These are phyloP conservation scores for Diorhabda elongata DNA, from an alignment of 1,140 invertebrate genomes.

Conservation along the genomic window DNA sequence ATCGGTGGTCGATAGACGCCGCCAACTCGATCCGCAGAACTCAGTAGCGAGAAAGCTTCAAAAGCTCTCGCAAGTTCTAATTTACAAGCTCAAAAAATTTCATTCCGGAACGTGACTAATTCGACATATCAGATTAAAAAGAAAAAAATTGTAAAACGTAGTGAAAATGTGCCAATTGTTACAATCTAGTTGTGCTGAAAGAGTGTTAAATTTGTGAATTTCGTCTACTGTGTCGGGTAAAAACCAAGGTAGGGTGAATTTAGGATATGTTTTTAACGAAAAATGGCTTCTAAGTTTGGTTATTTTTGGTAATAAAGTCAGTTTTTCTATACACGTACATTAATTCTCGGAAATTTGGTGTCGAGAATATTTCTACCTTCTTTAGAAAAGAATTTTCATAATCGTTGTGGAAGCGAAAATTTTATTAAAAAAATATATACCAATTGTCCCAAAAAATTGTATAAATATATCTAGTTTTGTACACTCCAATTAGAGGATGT, in stretches of 20 bases:
- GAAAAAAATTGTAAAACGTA: not conserved
- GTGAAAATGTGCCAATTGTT: not conserved
- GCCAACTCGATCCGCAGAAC: not conserved
- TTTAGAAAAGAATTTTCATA: too few species aligned
- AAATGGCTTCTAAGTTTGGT: not conserved
- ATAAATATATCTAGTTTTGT: too few species aligned
- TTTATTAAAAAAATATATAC: too few species aligned
- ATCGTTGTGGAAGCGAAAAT: too few species aligned
- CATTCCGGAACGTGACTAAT: not conserved
- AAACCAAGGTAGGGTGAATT: not conserved
- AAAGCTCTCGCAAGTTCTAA: not conserved
- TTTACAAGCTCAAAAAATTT: not conserved
- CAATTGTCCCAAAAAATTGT: too few species aligned
- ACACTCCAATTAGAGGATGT: too few species aligned
- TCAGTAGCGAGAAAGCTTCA: constrained; percentile 1
- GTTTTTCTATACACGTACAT: not conserved
- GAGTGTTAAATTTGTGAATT: not conserved
- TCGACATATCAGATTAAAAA: not conserved
- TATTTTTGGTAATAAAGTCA: too few species aligned
- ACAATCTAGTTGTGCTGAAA: not conserved
- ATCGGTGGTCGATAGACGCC: not conserved
- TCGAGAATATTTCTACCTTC: too few species aligned
- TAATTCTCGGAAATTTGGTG: too few species aligned
- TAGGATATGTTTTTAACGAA: not conserved
- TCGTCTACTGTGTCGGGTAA: not conserved